phyloP scores from a whole-genome alignment of 2,888 invertebrate species.

The Campoplex capitator region DNA sequence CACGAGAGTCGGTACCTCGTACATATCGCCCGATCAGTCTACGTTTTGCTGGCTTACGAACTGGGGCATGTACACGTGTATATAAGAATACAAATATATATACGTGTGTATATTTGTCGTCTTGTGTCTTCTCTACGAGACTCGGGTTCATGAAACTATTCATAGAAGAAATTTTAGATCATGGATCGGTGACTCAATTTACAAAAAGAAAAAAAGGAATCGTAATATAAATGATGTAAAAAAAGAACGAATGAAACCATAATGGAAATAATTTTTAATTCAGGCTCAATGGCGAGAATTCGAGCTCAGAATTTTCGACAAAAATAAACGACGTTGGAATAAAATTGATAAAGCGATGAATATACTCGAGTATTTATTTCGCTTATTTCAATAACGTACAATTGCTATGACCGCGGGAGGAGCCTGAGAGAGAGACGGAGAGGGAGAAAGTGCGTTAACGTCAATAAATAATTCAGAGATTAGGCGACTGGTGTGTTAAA shows the following conservation, averaged over 20 bases:
- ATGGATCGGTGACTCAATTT: neutral
- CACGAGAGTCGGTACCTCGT: conserved; percentile 47
- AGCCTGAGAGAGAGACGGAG: neutral
- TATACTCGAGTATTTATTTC: neutral
- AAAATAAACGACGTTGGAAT: neutral
- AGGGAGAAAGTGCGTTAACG: conserved; percentile 10
- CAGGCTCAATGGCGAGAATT: neutral
- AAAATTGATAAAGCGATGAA: neutral
- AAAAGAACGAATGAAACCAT: no score
- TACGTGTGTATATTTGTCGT: conserved; percentile 1
- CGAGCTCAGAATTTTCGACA: neutral
- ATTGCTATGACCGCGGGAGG: neutral
- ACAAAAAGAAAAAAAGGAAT: neutral
- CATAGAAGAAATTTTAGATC: neutral
- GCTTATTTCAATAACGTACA: conserved; percentile 21
- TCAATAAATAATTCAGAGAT: conserved; percentile 67
- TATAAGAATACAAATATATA: neutral
- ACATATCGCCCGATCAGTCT: conserved; percentile 66
- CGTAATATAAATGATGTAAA: neutral
- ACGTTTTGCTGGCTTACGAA: conserved; percentile 46
- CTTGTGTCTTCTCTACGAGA: neutral
- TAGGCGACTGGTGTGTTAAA: conserved; percentile 66
- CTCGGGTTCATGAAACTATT: neutral
- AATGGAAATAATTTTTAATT: no score
- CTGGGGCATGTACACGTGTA: conserved; percentile 10